Percentiles rank a stretch among this genome's conserved stretches.
Evolutionary conservation across 2,888 invertebrate species (phyloP).

Genomic region (Rutpela maculata): DNA sequence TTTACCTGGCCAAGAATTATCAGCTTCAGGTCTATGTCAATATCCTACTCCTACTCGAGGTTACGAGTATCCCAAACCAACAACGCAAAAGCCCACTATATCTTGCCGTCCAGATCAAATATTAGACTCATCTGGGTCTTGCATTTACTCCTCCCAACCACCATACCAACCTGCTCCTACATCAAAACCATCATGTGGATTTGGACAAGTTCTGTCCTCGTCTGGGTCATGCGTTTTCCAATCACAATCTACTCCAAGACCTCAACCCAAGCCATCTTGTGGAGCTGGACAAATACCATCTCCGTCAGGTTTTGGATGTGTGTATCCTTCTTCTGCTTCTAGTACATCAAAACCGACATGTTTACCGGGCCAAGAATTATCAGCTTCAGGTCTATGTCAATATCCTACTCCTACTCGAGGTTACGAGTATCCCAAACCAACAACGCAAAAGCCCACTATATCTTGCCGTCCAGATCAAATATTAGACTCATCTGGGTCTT

Average conservation of each 20-base stretch:
- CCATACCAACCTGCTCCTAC: constrained; percentile 2
- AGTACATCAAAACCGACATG: not conserved
- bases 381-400: constrained; percentile 44
- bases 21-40: constrained; percentile 46
- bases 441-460: constrained; percentile 63
- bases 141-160: constrained; percentile 33
- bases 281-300: constrained; percentile 46
- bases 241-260: not conserved
- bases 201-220: constrained; percentile 14
- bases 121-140: constrained; percentile 50
- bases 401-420: constrained; percentile 20
- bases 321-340: constrained; percentile 14
- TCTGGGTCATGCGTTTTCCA: constrained; percentile 10
- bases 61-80: constrained; percentile 32
- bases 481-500: constrained; percentile 27
- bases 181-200: constrained; percentile 39
- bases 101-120: constrained; percentile 56
- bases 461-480: constrained; percentile 72
- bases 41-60: constrained; percentile 32
- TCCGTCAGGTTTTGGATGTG: constrained; percentile 37
- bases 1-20: constrained; percentile 28
- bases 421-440: constrained; percentile 64
- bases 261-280: constrained; percentile 42
- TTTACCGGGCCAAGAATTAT: constrained; percentile 40
- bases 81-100: not conserved